A percentile compares a stretch with the other conserved stretches of the same genome.
Conservation (phyloP, 1,140 invertebrate species). For the Limonius californicus region DNA sequence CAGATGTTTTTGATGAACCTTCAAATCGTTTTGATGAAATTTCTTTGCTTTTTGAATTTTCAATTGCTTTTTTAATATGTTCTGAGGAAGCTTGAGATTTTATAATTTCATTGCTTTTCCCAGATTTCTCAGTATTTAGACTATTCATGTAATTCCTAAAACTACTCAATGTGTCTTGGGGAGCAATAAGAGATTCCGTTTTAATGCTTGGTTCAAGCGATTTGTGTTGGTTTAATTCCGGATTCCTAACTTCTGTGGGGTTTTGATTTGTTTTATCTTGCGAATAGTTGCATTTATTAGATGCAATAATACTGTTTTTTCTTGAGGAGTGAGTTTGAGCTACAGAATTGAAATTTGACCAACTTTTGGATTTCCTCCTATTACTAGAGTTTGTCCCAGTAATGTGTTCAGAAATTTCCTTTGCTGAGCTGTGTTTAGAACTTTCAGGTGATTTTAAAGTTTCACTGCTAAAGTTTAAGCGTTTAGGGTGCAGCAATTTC, state of each 20-base stretch:
- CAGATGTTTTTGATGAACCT: no score
- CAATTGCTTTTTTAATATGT: background rate
- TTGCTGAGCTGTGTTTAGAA: no score
- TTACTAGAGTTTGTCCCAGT: background rate
- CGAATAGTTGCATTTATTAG: constrained; percentile 5
- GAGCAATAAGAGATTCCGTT: background rate
- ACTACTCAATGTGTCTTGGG: background rate
- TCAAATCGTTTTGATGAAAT: no score
- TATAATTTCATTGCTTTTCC: no score
- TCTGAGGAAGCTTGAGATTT: background rate
- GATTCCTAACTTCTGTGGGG: no score
- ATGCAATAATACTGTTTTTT: constrained; percentile 3
- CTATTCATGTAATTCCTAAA: constrained; percentile 5
- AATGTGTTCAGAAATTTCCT: background rate
- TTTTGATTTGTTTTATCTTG: no score
- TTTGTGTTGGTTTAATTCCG: no score
- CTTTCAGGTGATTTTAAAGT: no score
- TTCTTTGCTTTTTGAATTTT: no score
- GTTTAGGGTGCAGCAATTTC: background rate
- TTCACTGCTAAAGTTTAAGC: no score
- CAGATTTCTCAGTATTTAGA: background rate
- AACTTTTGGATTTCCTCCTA: background rate
- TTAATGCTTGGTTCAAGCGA: no score
- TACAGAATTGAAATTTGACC: background rate
- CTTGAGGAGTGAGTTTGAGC: no score